phyloP scores from a whole-genome alignment of 2,888 invertebrate species.

The Lycia hirtaria region DNA sequence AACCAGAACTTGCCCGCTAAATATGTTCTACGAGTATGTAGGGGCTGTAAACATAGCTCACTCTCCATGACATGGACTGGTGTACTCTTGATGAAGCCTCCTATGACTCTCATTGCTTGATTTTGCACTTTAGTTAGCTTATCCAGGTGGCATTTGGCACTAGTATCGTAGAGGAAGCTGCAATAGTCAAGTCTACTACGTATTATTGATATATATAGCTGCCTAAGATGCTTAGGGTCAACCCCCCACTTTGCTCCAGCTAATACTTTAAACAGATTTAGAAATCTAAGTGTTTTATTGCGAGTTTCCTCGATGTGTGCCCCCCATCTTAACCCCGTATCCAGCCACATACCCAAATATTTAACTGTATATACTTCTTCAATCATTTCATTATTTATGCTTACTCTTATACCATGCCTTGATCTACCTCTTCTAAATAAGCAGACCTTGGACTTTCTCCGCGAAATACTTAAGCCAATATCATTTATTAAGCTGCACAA shows the following conservation, averaged over 20 bases:
- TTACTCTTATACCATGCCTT: slow-evolving; percentile 17
- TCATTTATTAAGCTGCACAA: slow-evolving; percentile 22
- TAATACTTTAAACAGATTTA: slow-evolving; percentile 44
- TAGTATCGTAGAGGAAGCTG: too few relatives aligned
- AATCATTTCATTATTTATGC: slow-evolving; percentile 17
- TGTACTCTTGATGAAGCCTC: too few relatives aligned
- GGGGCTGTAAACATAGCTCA: too few relatives aligned
- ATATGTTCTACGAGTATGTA: too few relatives aligned
- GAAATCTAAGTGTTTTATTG: slow-evolving; percentile 35
- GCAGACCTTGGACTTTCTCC: slow-evolving; percentile 40
- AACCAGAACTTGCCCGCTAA: too few relatives aligned
- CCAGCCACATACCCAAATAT: slow-evolving; percentile 47
- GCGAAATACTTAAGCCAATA: slow-evolving; percentile 36
- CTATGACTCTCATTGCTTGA: too few relatives aligned
- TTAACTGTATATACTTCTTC: too few relatives aligned
- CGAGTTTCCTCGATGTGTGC: slow-evolving; percentile 42
- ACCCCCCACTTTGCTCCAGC: slow-evolving; percentile 44
- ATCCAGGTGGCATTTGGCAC: too few relatives aligned
- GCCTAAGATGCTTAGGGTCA: slow-evolving; percentile 42
- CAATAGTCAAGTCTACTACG: too few relatives aligned
- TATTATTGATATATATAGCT: too few relatives aligned
- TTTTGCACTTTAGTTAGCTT: too few relatives aligned
- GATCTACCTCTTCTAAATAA: slow-evolving; percentile 36
- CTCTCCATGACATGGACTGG: too few relatives aligned
- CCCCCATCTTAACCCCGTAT: slow-evolving; percentile 39